phyloP scores from a whole-genome alignment of 1,140 invertebrate species.

The Caenorhabditis briggsae region DNA sequence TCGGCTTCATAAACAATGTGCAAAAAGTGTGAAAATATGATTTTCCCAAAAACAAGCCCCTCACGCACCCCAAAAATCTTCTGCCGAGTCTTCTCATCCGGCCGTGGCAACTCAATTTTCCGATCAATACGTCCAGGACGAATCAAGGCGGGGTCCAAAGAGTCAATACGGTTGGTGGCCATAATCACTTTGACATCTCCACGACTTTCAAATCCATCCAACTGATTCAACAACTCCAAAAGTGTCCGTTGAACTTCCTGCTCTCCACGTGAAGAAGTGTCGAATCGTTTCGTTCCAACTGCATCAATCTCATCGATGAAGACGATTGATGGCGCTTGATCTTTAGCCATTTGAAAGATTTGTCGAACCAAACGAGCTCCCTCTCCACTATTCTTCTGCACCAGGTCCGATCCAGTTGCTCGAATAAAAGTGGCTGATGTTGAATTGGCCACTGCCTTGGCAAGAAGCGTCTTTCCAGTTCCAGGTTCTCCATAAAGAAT shows the following conservation, averaged over 20 bases:
- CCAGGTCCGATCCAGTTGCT: conserved; percentile 71
- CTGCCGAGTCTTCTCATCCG: conserved; percentile 79
- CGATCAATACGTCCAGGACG: conserved; percentile 80
- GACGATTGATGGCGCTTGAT: conserved; percentile 71
- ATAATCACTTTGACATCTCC: conserved; percentile 79
- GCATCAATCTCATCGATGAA: conserved; percentile 74
- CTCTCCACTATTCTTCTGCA: conserved; percentile 72
- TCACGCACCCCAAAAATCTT: conserved; percentile 64
- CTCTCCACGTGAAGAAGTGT: conserved; percentile 68
- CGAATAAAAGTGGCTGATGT: conserved; percentile 72
- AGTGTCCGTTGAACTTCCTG: conserved; percentile 74
- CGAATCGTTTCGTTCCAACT: conserved; percentile 73
- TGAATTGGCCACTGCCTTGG: conserved; percentile 72
- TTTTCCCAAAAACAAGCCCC: background rate
- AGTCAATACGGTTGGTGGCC: conserved; percentile 80
- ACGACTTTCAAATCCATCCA: conserved; percentile 75
- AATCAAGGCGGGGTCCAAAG: conserved; percentile 80
- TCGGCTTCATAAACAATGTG: too few species aligned
- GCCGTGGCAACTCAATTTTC: conserved; percentile 80
- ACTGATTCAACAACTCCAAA: conserved; percentile 75
- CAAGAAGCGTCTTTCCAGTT: conserved; percentile 70
- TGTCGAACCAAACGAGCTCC: conserved; percentile 70
- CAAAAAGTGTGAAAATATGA: too few species aligned
- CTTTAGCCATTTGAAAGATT: conserved; percentile 71
- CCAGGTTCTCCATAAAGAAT: conserved; percentile 74